Base-by-base conservation (phyloP, 2,888 invertebrate species). In the Parapristionchus giblindavisi region DNA sequence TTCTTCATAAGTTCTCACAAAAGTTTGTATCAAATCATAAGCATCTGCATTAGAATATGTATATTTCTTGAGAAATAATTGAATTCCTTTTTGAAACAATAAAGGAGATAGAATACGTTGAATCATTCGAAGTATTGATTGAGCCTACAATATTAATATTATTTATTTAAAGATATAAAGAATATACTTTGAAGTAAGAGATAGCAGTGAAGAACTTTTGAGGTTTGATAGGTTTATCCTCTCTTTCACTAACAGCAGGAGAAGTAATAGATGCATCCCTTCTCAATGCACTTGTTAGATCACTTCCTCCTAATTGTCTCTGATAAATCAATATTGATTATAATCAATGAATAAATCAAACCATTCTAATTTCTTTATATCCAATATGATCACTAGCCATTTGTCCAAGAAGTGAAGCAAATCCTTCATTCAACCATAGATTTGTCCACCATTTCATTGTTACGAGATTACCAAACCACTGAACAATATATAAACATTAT, bases 391-490 rank as follows among this genome's bases (percentile, higher is more conserved):
- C 81, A 8, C 77, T 75, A 36, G 78, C 81, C 58, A 68, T 78
- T 1, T 72, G 58, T 32, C 78, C 78, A 54, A 84, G 81, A 61
- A 83, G 77, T 3, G 79, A 78, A 2, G 82, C 80, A 52, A 83
- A 81, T 56, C 84, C 84, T 66, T 84, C 85, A 65, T 85, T 85
- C 38, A 85, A 78, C 85, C 85, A 85, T 6, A 85, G 63, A 75
- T 84, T 85, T 65, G 83, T 81, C 85, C 85, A 85, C 84, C 85
- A 82, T 75, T 81, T 81, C 85, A 85, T 85, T n/a, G 85, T 85
- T 27, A 84, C 85, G 75, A 85, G 68, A 77, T 85, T 84, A 17
- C 85, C 85, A 63, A 85, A 85, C 85, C 85, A 85, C 81, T 85
- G 72, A 68, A 81, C 73, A 6, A 32, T 38, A n/a, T 24, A 73